Base-by-base conservation (phyloP, 1,140 invertebrate genomes). In the Hylaeus volcanicus region DNA sequence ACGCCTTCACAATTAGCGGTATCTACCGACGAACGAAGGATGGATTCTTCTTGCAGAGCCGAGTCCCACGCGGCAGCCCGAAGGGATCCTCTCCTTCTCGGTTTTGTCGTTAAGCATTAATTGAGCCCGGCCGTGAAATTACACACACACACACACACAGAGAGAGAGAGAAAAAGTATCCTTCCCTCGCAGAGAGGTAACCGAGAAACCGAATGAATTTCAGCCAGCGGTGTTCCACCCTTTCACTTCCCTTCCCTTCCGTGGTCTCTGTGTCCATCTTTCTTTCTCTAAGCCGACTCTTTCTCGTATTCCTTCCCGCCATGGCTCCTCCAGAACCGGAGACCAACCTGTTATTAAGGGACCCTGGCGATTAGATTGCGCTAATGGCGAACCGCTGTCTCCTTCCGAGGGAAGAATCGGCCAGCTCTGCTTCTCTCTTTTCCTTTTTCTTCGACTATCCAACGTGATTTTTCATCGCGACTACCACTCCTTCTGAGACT, bases 301-400 rank as follows among this genome's bases (percentile, higher is more conserved):
- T 79, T 70, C 66, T 72, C 76, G 70, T 80, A 26, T 72, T 68
- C 74, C 69, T 81, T 58, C 58, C 39, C 37, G 76, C 69, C 68
- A 64, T 56, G 63, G 75, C 74, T 74, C 65, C 53, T 65, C 58
- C 66, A 37, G 72, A 79, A 79, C 58, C 72, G 71, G 70, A 73
- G 83, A 69, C 81, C 81, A 86, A 88, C 87, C 87, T 88, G 87
- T 88, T 88, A 88, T 88, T 88, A 88, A 88, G 87, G 86, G 84
- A 88, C 83, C 86, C 77, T 64, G 83, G 74, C 87, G 87, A 88
- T 88, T 88, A 88, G 87, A 88, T 88, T 88, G 87, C 84, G 86
- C 84, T 88, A 88, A 88, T 88, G 87, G 87, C 86, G 87, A 88
- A 88, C 87, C 86, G 86, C 84, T 88, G 87, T 88, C 85, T 89